Evolutionary conservation across 92 coral and sea anemone species (phyloP), one percentile per base, ranked within the genome.

Genomic region (Palythoa heliodiscus): DNA sequence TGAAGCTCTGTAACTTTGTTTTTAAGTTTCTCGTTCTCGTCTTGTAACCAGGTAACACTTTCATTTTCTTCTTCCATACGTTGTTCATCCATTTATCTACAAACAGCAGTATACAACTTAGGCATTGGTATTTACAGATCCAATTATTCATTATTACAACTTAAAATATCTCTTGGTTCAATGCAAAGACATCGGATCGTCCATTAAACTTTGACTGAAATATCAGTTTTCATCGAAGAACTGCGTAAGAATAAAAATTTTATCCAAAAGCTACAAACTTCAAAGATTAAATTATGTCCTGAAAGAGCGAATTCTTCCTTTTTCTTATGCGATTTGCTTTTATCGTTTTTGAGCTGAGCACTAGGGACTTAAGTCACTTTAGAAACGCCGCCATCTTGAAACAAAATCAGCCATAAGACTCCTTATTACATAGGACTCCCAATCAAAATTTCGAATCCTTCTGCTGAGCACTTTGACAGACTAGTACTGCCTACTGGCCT

Each of bases 1-100:
- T 50, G 84, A 83, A 96, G 80, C 63, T 72, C 90, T 14, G 77
- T 70, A 20, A 89, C 86, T 69, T 87, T 75, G 69, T 95, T 85
- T 80, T 87, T 57, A 63, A 90, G 55, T 29, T 64, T 52, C 15
- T 81, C 35, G 66, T 71, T 50, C 29, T 71, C 90, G 37, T 67
- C 64, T 22, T 57, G 25, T 19, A 68, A 39, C 83, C 81, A 47
- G 71, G 52, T n/a, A 61, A 54, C 60, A 57, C 79, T 70, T 76
- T 81, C 83, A 73, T 74, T 50, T 40, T 89, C 88, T 71, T 61
- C 80, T 48, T 86, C 85, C 84, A 80, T 25, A 43, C 40, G 70
- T 52, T 77, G 58, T 82, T 86, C 87, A 82, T 89, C 88, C 87
- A 71, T 80, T 64, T 80, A 80, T 80, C 84, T 80, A 80, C 29